Conservation (phyloP, 2,888 invertebrate genomes). For the Bembecia ichneumoniformis region DNA sequence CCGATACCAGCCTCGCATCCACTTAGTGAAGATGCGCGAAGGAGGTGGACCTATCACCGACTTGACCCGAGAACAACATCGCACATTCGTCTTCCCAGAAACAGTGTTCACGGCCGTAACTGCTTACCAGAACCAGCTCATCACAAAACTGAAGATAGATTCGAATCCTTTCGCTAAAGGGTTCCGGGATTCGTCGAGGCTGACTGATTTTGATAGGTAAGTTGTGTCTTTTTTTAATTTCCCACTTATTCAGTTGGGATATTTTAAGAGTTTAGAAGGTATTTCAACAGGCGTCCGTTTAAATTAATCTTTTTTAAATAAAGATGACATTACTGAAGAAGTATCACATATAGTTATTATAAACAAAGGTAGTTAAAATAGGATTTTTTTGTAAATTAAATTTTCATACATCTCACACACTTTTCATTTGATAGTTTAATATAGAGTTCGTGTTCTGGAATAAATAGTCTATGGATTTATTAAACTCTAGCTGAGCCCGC, state of each 20-base stretch:
- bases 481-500: no score
- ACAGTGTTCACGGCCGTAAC: conserved; percentile 99
- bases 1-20: conserved; percentile 98
- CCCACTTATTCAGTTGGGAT: not conserved
- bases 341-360: no score
- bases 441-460: no score
- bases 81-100: conserved; percentile 97
- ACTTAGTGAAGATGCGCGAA: conserved; percentile 83
- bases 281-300: no score
- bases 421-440: no score
- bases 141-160: conserved; percentile 98
- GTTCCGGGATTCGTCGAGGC: conserved; percentile 94
- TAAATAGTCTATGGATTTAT: no score
- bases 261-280: no score
- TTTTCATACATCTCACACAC: no score
- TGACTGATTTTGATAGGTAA: conserved; percentile 93
- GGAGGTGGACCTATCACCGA: conserved; percentile 83
- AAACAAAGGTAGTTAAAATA: no score
- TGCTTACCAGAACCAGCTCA: conserved; percentile 99
- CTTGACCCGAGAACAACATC: conserved; percentile 90
- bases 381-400: no score
- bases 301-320: no score
- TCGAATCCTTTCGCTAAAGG: conserved; percentile 99
- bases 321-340: no score
- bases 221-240: conserved; percentile 10